Conservation (phyloP, 37 sponge, comb jelly and placozoan species). For the Ephydatia muelleri region DNA sequence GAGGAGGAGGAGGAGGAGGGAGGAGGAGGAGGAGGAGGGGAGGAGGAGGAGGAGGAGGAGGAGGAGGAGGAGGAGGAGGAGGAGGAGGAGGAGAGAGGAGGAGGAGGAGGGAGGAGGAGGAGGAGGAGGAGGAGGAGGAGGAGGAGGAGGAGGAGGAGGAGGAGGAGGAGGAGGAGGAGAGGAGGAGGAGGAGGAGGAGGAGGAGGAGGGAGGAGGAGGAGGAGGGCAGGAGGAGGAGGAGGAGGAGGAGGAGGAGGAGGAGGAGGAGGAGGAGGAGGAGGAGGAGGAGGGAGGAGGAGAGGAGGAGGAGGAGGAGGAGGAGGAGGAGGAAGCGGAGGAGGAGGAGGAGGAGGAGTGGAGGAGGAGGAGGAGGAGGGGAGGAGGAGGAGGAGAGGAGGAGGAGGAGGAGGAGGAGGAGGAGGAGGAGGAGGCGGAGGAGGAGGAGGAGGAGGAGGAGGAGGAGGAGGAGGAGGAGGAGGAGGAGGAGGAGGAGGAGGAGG, state of each 20-base stretch:
- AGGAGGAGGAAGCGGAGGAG: no score
- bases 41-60: neutral
- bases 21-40: neutral
- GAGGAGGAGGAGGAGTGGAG: no score
- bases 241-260: slow-evolving; percentile 11
- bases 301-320: slow-evolving; percentile 6
- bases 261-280: neutral
- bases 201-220: neutral
- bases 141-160: neutral
- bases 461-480: neutral
- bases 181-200: neutral
- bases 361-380: neutral
- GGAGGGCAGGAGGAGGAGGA: slow-evolving; percentile 10
- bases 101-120: no score
- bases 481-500: neutral
- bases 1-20: no score
- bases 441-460: neutral
- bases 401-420: slow-evolving; percentile 4
- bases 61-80: slow-evolving; percentile 1
- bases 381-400: neutral
- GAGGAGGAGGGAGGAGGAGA: neutral
- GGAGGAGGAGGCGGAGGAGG: no score
- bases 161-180: slow-evolving; percentile 4
- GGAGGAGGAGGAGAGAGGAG: slow-evolving; percentile 7
- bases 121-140: slow-evolving; percentile 4